Percentiles rank a stretch among this genome's conserved stretches.
Conservation (phyloP, 2,113 vertebrate genomes). For the Donacobius atricapilla region DNA sequence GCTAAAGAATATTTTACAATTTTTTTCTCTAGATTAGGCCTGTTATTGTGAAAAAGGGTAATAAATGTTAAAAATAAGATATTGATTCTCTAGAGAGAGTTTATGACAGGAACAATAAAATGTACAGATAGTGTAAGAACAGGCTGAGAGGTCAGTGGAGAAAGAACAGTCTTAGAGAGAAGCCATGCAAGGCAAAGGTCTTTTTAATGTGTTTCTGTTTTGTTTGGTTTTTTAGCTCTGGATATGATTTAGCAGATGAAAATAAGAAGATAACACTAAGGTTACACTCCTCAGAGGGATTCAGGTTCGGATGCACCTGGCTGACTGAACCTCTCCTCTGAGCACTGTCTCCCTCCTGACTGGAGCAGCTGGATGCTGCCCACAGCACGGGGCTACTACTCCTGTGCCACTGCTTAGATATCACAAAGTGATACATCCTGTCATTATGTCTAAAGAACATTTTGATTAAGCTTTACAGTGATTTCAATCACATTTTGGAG, state of each 20-base stretch:
- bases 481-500: not conserved
- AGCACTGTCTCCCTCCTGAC: not conserved
- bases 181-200: not conserved
- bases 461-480: not conserved
- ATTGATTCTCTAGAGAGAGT: not conserved
- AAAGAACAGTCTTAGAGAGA: not conserved
- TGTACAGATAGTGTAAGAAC: not conserved
- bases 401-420: not conserved
- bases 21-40: not conserved
- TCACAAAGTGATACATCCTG: not conserved
- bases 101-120: not conserved
- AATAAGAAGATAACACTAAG: not conserved
- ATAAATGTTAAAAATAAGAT: constrained; percentile 2
- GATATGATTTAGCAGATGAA: not conserved
- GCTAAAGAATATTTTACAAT: not conserved
- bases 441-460: not conserved
- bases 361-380: not conserved
- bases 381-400: not conserved
- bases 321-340: rapidly evolving
- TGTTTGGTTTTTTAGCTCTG: not conserved
- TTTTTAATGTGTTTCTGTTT: not conserved
- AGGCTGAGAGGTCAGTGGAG: not conserved
- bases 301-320: not conserved
- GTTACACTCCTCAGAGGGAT: not conserved
- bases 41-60: not conserved